Evolutionary conservation across 2,888 invertebrate genomes (phyloP).

Genomic region (Camptogramma bilineatum): DNA sequence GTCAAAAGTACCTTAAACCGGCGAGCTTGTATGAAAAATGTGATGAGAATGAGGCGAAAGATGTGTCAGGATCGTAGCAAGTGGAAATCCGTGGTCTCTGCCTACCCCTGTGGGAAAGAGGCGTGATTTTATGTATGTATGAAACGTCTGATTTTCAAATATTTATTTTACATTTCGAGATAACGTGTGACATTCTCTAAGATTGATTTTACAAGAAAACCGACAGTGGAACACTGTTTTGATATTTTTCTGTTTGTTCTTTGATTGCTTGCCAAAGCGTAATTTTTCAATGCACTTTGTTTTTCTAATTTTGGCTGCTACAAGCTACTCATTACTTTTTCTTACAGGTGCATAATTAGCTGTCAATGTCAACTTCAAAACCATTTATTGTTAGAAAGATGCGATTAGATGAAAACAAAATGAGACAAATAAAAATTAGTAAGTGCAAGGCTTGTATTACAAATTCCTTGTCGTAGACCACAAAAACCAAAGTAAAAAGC

Average conservation of each 20-base stretch:
- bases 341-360: slow-evolving; percentile 29
- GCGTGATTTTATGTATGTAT: too few species aligned
- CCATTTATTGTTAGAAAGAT: too few species aligned
- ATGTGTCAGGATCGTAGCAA: too few species aligned
- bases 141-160: slow-evolving; percentile 38
- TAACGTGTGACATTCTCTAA: slow-evolving; percentile 35
- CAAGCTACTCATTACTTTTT: slow-evolving; percentile 5
- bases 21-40: too few species aligned
- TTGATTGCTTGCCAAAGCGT: slow-evolving; percentile 24
- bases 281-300: slow-evolving; percentile 24
- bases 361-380: slow-evolving; percentile 27
- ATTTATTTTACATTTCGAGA: slow-evolving; percentile 35
- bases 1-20: too few species aligned
- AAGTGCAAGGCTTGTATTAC: neutral
- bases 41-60: too few species aligned
- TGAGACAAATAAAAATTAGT: neutral
- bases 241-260: slow-evolving; percentile 26
- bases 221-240: slow-evolving; percentile 31
- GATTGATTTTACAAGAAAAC: slow-evolving; percentile 31
- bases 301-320: slow-evolving; percentile 16
- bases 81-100: too few species aligned
- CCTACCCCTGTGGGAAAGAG: too few species aligned
- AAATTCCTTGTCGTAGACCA: too few species aligned
- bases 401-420: neutral
- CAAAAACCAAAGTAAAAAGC: too few species aligned